Percentiles rank a stretch among this genome's conserved stretches.
Evolutionary conservation across 2,888 invertebrate species (phyloP).

Genomic region (Amphiduros pacificus): DNA sequence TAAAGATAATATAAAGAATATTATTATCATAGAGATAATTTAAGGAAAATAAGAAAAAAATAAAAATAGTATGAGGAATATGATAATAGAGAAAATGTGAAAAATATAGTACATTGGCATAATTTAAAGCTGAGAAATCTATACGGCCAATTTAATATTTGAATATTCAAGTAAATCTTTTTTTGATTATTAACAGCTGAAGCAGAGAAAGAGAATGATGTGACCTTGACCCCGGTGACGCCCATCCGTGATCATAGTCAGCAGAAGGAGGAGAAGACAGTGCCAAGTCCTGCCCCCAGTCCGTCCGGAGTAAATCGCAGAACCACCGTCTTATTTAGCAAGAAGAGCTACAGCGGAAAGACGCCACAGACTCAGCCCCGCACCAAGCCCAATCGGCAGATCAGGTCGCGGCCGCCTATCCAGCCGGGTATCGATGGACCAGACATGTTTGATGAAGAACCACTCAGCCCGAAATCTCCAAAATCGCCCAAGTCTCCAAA

Average conservation of each 20-base stretch:
- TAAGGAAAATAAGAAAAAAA: no score
- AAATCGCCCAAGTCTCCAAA: slow-evolving; percentile 1
- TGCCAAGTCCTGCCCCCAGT: slow-evolving; percentile 41
- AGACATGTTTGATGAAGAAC: background rate
- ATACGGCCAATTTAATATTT: no score
- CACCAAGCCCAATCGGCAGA: slow-evolving; percentile 20
- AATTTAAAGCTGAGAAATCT: no score
- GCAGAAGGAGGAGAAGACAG: slow-evolving; percentile 9
- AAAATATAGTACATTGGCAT: no score
- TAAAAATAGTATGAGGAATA: no score
- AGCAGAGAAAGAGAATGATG: slow-evolving; percentile 1
- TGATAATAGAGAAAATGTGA: no score
- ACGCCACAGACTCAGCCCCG: slow-evolving; percentile 1
- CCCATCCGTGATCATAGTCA: no score
- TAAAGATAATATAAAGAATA: background rate
- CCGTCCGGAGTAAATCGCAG: slow-evolving; percentile 70
- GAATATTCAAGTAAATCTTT: background rate
- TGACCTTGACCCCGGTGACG: background rate
- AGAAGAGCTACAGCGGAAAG: slow-evolving; percentile 44
- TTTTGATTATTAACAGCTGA: background rate
- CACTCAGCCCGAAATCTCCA: slow-evolving; percentile 5
- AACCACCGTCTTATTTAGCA: slow-evolving; percentile 77
- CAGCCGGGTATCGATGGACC: background rate
- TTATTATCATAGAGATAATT: no score
- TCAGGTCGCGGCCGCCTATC: slow-evolving; percentile 36